These are phyloP conservation scores for Paraescarpia echinospica DNA, from an alignment of 1,140 invertebrate species.

Conservation along the genomic window DNA sequence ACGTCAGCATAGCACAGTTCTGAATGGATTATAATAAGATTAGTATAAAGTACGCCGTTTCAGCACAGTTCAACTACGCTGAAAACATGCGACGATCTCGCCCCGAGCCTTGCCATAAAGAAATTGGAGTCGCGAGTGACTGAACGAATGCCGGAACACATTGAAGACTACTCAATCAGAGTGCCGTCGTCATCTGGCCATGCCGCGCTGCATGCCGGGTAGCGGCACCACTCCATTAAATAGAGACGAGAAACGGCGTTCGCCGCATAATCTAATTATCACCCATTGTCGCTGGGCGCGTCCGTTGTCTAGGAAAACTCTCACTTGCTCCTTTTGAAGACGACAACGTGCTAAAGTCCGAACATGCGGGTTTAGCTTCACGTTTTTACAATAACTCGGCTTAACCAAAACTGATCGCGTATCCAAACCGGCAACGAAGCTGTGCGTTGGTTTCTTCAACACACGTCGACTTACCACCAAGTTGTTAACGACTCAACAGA, in stretches of 20 bases:
- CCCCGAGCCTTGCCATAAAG: background rate
- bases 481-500: background rate
- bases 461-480: background rate
- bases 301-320: background rate
- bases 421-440: background rate
- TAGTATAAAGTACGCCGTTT: background rate
- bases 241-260: background rate
- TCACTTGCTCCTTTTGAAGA: background rate
- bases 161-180: background rate
- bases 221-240: background rate
- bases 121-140: background rate
- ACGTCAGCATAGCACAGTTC: background rate
- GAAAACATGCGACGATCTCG: background rate
- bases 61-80: background rate
- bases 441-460: background rate
- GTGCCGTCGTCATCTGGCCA: background rate
- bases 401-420: background rate
- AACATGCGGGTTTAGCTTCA: background rate
- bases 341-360: background rate
- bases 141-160: background rate
- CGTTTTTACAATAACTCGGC: background rate
- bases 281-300: background rate
- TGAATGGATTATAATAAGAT: background rate
- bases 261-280: background rate
- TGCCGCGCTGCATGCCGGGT: background rate